These are phyloP conservation scores for Eulacestoma nigropectus DNA, from an alignment of 2,113 vertebrate genomes.

Conservation along the genomic window DNA sequence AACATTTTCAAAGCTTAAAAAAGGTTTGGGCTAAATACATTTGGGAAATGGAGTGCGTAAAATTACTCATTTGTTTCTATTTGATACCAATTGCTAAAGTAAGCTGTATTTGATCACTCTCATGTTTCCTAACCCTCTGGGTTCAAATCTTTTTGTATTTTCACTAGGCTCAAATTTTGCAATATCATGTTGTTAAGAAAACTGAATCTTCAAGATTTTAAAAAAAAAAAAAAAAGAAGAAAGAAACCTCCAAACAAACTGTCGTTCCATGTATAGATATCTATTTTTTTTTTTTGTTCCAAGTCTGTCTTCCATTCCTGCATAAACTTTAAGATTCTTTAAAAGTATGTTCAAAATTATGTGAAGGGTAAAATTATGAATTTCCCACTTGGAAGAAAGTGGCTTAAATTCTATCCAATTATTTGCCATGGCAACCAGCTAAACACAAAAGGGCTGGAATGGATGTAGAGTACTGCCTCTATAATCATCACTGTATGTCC, in stretches of 20 bases:
- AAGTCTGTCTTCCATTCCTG: slow-evolving; percentile 65
- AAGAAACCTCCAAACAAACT: background rate
- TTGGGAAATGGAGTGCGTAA: background rate
- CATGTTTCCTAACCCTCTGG: background rate
- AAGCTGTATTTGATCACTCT: background rate
- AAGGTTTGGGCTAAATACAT: background rate
- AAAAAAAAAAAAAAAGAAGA: background rate
- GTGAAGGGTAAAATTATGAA: slow-evolving; percentile 85
- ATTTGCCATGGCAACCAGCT: slow-evolving; percentile 92
- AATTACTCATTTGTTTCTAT: background rate
- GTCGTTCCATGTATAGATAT: background rate
- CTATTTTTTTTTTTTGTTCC: background rate
- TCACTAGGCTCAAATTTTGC: background rate
- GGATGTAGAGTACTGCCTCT: slow-evolving; percentile 84
- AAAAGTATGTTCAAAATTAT: slow-evolving; percentile 84
- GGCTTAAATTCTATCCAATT: slow-evolving; percentile 95
- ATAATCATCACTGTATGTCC: slow-evolving; percentile 85
- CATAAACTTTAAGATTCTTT: slow-evolving; percentile 81
- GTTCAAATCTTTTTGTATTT: background rate
- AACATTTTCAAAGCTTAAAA: background rate
- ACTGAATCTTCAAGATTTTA: background rate
- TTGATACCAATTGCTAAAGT: background rate
- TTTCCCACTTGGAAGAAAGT: slow-evolving; percentile 92
- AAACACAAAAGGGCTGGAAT: slow-evolving; percentile 89
- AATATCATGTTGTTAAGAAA: background rate